Conservation (phyloP, 2,888 invertebrate genomes). For the Scotopteryx bipunctaria region DNA sequence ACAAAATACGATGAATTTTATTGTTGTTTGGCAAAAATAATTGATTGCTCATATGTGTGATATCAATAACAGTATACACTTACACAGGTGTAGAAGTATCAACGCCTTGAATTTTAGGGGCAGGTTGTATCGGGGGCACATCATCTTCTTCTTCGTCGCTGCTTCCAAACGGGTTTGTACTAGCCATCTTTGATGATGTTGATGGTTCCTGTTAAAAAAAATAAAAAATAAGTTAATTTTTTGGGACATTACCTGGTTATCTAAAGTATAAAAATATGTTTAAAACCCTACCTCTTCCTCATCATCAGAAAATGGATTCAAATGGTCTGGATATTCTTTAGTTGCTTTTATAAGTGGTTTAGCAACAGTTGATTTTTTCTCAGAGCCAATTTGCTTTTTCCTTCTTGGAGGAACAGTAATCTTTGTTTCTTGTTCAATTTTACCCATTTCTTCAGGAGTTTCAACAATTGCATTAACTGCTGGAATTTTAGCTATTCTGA, state of each 20-base stretch:
- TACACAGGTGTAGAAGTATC: conserved; percentile 60
- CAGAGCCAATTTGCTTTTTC: conserved; percentile 58
- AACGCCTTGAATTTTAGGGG: conserved; percentile 46
- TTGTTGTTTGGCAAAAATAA: too few relatives aligned
- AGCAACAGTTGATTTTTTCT: conserved; percentile 42
- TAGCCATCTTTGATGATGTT: conserved; percentile 56
- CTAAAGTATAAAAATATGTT: too few relatives aligned
- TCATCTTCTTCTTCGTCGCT: conserved; percentile 84
- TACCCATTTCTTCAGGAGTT: conserved; percentile 38
- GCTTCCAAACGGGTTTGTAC: conserved; percentile 88
- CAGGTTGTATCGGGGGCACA: conserved; percentile 58
- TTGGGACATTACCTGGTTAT: too few relatives aligned
- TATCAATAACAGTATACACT: too few relatives aligned
- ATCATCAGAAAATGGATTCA: conserved; percentile 93
- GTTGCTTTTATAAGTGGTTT: conserved; percentile 38
- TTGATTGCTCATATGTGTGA: too few relatives aligned
- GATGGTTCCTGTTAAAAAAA: conserved; percentile 25
- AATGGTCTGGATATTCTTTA: conserved; percentile 87
- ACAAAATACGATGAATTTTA: too few relatives aligned
- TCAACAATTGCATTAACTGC: conserved; percentile 16
- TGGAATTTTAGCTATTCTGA: conserved; percentile 62
- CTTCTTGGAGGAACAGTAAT: conserved; percentile 75
- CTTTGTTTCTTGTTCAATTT: conserved; percentile 54
- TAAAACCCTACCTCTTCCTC: conserved; percentile 68
- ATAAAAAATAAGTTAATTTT: too few relatives aligned